These are phyloP conservation scores for Hemicentrotus pulcherrimus DNA, from an alignment of 35 echinoderm and acorn worm species.

Conservation along the genomic window DNA sequence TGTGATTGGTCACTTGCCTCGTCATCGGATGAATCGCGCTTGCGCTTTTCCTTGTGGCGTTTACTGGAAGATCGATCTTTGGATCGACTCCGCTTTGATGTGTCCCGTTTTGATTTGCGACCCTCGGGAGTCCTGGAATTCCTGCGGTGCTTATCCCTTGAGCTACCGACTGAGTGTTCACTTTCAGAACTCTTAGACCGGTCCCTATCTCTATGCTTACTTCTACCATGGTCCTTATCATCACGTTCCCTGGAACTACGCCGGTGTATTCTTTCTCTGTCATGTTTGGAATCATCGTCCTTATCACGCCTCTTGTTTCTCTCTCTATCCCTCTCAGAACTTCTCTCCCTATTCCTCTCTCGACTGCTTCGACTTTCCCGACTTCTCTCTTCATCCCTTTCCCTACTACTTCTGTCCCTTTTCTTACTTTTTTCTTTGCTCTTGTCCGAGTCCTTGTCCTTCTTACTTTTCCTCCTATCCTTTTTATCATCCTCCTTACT, in stretches of 20 bases:
- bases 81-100: slow-evolving; percentile 1
- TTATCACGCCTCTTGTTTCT: neutral
- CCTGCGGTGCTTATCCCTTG: neutral
- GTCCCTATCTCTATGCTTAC: slow-evolving; percentile 7
- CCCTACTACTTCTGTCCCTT: neutral
- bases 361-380: neutral
- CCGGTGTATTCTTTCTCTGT: neutral
- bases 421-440: neutral
- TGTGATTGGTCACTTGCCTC: neutral
- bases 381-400: slow-evolving; percentile 37
- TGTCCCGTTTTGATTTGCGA: slow-evolving; percentile 18
- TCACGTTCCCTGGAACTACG: slow-evolving; percentile 3
- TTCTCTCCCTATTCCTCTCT: slow-evolving; percentile 32
- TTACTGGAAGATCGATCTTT: slow-evolving; percentile 33
- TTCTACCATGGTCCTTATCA: neutral
- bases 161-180: neutral
- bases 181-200: slow-evolving; percentile 29
- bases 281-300: neutral
- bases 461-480: neutral
- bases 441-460: neutral
- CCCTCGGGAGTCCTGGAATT: slow-evolving; percentile 25
- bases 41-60: slow-evolving; percentile 23
- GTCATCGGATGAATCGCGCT: neutral
- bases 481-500: neutral
- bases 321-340: slow-evolving; percentile 13